A percentile compares a stretch with the other conserved stretches of the same genome.
Evolutionary conservation across 1,140 invertebrate species (phyloP).

Genomic region (Phenacoccus solenopsis): DNA sequence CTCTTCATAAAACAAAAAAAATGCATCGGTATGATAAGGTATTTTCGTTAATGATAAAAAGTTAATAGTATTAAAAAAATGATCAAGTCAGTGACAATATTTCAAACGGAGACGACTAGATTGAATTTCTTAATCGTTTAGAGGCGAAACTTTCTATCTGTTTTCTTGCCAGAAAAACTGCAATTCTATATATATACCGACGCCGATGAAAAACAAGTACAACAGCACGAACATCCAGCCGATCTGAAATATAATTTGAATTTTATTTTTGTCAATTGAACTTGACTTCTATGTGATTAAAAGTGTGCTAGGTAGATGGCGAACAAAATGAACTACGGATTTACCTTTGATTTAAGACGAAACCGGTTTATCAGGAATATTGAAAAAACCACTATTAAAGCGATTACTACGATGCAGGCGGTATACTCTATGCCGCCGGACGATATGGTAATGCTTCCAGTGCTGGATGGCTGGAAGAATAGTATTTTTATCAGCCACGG

Average conservation of each 20-base stretch:
- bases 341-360: neutral
- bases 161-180: neutral
- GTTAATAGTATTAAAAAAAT: no score
- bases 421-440: slow-evolving; percentile 4
- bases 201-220: neutral
- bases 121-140: neutral
- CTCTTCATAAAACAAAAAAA: neutral
- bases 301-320: neutral
- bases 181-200: neutral
- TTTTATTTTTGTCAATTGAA: neutral
- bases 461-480: neutral
- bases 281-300: no score
- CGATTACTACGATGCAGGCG: neutral
- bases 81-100: neutral
- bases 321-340: neutral
- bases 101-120: no score
- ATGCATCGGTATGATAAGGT: neutral
- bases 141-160: neutral
- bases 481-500: slow-evolving; percentile 38
- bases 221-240: neutral
- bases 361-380: neutral
- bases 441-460: neutral
- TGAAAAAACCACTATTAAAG: neutral
- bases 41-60: neutral
- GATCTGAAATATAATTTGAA: neutral